phyloP scores from a whole-genome alignment of 2,113 vertebrate species.

The Megaceryle torquata region DNA sequence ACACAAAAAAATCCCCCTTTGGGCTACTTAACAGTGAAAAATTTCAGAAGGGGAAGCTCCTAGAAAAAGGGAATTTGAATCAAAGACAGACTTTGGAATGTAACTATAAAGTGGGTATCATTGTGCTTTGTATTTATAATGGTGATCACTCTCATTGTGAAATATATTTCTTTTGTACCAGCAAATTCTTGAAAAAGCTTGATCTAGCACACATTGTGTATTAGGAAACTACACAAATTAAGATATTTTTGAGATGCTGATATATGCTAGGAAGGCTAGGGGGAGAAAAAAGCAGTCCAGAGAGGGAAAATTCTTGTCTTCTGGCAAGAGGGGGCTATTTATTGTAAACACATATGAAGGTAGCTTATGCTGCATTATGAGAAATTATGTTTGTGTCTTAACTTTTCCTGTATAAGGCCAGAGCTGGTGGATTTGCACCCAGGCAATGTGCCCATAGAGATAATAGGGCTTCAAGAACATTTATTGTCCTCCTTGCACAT shows the following conservation, averaged over 20 bases:
- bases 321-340: neutral
- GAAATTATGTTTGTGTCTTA: neutral
- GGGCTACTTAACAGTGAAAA: neutral
- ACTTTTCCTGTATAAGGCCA: neutral
- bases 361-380: neutral
- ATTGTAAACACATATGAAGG: neutral
- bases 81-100: neutral
- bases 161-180: neutral
- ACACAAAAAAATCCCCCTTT: neutral
- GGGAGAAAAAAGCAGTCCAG: neutral
- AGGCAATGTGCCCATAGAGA: neutral
- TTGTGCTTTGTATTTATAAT: neutral
- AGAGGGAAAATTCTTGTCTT: neutral
- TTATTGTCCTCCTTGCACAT: neutral
- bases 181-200: neutral
- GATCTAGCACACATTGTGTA: neutral
- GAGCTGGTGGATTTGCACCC: neutral
- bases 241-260: neutral
- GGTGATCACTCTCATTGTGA: neutral
- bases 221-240: slow-evolving; percentile 1
- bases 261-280: neutral
- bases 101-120: neutral
- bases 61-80: slow-evolving; percentile 19
- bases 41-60: slow-evolving; percentile 8
- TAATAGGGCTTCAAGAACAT: neutral